Evolutionary conservation across 2,888 invertebrate genomes (phyloP).

Genomic region (Brachylomia viminalis): DNA sequence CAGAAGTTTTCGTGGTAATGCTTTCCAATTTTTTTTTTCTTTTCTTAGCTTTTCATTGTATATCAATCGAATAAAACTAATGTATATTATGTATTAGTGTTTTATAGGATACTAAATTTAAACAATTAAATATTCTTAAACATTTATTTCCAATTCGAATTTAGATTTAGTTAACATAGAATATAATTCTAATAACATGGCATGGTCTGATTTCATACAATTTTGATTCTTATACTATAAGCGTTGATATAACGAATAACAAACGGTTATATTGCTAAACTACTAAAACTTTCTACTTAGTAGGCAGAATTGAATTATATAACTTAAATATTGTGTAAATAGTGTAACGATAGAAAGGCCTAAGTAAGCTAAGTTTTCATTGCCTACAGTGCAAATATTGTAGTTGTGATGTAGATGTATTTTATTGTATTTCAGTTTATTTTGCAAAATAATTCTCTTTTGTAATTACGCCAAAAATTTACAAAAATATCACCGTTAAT

Average conservation of each 20-base stretch:
- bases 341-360: background rate
- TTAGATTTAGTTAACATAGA: constrained; percentile 17
- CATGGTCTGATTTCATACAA: constrained; percentile 18
- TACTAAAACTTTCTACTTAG: background rate
- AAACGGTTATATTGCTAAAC: constrained; percentile 20
- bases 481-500: background rate
- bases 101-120: background rate
- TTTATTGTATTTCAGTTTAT: background rate
- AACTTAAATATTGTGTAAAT: background rate
- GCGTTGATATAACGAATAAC: constrained; percentile 9
- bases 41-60: background rate
- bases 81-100: too few relatives aligned
- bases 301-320: constrained; percentile 6
- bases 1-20: background rate
- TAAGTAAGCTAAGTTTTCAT: background rate
- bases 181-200: constrained; percentile 18
- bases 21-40: background rate
- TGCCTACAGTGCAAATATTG: background rate
- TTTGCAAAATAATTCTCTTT: background rate
- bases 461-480: background rate
- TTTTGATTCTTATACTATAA: constrained; percentile 30
- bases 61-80: background rate
- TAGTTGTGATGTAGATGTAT: background rate
- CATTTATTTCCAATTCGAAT: constrained; percentile 58
- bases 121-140: constrained; percentile 32